Conservation (phyloP, 1,140 invertebrate genomes). For the Adoxophyes honmai region DNA sequence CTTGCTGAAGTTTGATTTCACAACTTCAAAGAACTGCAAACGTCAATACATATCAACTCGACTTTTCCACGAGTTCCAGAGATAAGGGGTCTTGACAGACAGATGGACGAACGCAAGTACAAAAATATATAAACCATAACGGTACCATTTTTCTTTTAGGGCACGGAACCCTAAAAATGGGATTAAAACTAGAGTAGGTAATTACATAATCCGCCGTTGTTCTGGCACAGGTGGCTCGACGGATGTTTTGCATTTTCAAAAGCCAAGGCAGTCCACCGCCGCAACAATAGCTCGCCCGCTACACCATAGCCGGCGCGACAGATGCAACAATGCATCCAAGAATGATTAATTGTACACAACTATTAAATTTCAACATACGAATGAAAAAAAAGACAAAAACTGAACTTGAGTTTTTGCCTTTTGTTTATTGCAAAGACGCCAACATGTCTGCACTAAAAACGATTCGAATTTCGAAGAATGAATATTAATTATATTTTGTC, state of each 20-base stretch:
- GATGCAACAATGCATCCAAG: constrained; percentile 63
- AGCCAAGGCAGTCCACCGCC: constrained; percentile 34
- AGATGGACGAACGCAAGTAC: too few species aligned
- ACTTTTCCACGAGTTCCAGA: too few species aligned
- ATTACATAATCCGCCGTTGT: constrained; percentile 36
- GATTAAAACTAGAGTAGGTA: too few species aligned
- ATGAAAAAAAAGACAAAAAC: constrained; percentile 56
- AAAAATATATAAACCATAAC: too few species aligned
- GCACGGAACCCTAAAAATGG: too few species aligned
- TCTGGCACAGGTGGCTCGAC: constrained; percentile 61
- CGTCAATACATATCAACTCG: too few species aligned
- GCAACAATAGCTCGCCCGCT: constrained; percentile 53
- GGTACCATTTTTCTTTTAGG: too few species aligned
- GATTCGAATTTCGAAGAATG: constrained; percentile 68
- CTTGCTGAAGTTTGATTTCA: too few species aligned
- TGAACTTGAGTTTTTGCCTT: constrained; percentile 66
- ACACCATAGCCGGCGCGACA: constrained; percentile 54
- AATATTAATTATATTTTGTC: constrained; percentile 78
- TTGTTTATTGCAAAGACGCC: constrained; percentile 74
- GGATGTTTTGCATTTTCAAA: constrained; percentile 50
- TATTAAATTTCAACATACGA: constrained; percentile 61
- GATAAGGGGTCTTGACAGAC: too few species aligned
- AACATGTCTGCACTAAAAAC: constrained; percentile 69
- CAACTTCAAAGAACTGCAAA: too few species aligned
- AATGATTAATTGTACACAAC: constrained; percentile 68